A percentile compares a stretch with the other conserved stretches of the same genome.
phyloP scores from a whole-genome alignment of 2,113 vertebrate species.

The Bos taurus region DNA sequence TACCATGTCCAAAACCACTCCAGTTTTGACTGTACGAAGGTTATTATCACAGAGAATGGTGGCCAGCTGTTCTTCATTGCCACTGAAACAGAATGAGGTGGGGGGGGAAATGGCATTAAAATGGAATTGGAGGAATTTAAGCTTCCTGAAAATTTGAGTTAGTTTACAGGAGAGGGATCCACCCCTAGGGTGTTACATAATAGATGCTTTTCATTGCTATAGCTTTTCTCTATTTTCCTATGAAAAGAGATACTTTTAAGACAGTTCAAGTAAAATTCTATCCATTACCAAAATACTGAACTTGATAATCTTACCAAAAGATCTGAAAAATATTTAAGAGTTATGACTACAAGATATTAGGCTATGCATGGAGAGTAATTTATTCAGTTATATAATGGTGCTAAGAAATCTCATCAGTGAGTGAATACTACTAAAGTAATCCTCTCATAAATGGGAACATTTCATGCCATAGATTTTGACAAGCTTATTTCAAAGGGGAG shows the following conservation, averaged over 20 bases:
- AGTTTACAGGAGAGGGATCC: background rate
- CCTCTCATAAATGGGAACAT: background rate
- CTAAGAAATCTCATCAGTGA: background rate
- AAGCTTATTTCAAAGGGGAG: background rate
- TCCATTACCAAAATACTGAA: background rate
- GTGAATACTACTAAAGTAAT: background rate
- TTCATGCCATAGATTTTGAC: background rate
- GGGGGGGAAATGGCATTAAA: background rate
- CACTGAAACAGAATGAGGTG: background rate
- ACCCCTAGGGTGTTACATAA: constrained; percentile 5
- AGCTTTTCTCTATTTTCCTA: background rate
- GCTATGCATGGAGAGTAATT: background rate
- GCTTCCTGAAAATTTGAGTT: constrained; percentile 47
- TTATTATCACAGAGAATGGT: constrained; percentile 38
- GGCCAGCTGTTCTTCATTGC: constrained; percentile 56
- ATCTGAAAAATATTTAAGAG: background rate
- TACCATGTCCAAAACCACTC: constrained; percentile 58
- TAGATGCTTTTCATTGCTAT: background rate
- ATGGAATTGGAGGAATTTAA: constrained; percentile 46
- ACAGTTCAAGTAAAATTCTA: background rate
- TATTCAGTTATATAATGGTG: background rate
- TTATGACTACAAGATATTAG: background rate
- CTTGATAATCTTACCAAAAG: background rate
- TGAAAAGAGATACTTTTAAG: background rate
- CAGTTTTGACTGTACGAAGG: constrained; percentile 33